Base-by-base conservation (phyloP, 2,113 vertebrate species). In the Toxotes jaculatrix region DNA sequence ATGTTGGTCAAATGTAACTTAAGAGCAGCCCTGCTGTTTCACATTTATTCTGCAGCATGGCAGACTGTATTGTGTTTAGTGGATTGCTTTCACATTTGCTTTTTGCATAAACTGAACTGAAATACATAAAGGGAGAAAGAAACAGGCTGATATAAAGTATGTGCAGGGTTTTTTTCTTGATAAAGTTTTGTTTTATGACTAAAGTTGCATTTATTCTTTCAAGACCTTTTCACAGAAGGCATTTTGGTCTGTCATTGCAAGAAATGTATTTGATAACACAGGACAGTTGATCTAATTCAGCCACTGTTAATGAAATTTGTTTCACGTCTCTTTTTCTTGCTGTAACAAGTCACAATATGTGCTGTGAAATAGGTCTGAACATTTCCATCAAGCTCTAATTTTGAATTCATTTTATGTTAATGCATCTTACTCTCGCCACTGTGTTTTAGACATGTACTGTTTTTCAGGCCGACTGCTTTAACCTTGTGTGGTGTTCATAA, bases 401-500 rank as follows among this genome's bases (percentile, higher is more conserved):
- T 16, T 45, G 13, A 16, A 16, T 45, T 45, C 27, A 27, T 27
- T 27, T 1, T 27, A 27, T 27, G 27, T 27, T 27, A 27, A 27
- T 27, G 27, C 27, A 69, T 27, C 4, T 27, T n/a, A 47, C 8
- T 4, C 40, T 55, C n/a, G 4, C 7, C 3, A 32, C 43, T 4
- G 34, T 71, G 42, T 14, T 34, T 59, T 11, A 16, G 60, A 0
- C 47, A 19, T 57, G 10, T 49, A 36, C 19, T 56, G 47, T 16
- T 0, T 19, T 77, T 81, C 72, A 51, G 49, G n/a, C 36, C 51
- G 34, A 76, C 60, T 60, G 66, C 49, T 63, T 27, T 27, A 27
- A 27, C 27, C 27, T 27, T 27, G 27, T 27, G 27, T 27, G 27
- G 1, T 27, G 27, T 27, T 27, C 27, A 1, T 27, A 27, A 27